These are phyloP conservation scores for Nebria ingens DNA, from an alignment of 1,140 invertebrate species.

Conservation along the genomic window DNA sequence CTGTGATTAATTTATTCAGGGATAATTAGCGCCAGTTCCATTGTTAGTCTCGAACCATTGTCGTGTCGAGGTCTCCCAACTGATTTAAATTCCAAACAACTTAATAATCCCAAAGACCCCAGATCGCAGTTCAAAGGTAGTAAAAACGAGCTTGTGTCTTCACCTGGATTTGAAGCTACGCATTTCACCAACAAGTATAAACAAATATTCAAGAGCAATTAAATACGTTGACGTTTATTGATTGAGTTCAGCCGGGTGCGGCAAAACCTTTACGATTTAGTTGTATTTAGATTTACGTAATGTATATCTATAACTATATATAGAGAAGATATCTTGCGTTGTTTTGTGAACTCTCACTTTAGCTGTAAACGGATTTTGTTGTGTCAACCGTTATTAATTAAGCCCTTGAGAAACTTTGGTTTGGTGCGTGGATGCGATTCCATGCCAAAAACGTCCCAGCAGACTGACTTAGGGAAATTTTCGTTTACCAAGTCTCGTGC, in stretches of 20 bases:
- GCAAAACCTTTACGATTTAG: too few relatives aligned
- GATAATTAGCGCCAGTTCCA: background rate
- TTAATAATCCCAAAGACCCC: background rate
- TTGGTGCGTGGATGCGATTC: background rate
- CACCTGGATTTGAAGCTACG: too few relatives aligned
- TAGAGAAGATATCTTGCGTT: background rate
- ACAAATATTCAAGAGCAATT: background rate
- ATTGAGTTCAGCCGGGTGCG: background rate
- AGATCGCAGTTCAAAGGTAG: too few relatives aligned
- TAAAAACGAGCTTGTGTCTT: too few relatives aligned
- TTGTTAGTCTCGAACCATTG: background rate
- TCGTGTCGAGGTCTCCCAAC: background rate
- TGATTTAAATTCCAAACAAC: background rate
- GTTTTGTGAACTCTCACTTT: conserved; percentile 5
- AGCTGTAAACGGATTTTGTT: conserved; percentile 3
- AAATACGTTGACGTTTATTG: background rate
- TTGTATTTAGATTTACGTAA: too few relatives aligned
- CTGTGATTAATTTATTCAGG: background rate
- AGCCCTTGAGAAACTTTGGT: background rate
- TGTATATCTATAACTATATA: too few relatives aligned
- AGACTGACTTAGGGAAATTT: background rate
- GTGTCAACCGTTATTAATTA: conserved; percentile 9
- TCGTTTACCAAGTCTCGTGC: too few relatives aligned
- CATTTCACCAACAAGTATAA: background rate
- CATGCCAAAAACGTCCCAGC: background rate